Conservation (phyloP, 2,888 invertebrate genomes). For the Spisula subtruncata region DNA sequence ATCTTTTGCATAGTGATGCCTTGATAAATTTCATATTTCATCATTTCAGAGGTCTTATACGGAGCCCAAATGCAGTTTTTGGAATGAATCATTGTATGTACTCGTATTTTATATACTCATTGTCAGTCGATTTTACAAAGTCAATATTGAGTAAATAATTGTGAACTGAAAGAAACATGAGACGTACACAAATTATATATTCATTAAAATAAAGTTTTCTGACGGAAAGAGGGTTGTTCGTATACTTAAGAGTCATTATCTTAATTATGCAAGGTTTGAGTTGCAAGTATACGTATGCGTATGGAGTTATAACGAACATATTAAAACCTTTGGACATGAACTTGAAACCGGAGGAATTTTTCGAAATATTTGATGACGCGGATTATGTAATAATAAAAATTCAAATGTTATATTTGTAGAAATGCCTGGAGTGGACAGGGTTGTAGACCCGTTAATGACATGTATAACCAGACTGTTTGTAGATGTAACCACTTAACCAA, state of each 20-base stretch:
- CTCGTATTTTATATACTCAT: no score
- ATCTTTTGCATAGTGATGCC: not conserved
- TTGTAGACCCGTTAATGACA: not conserved
- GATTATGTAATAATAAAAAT: not conserved
- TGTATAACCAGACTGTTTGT: slow-evolving; percentile 27
- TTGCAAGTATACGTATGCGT: no score
- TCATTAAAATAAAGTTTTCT: no score
- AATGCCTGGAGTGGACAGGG: slow-evolving; percentile 33
- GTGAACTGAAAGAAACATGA: no score
- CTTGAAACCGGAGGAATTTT: not conserved
- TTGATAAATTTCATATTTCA: not conserved
- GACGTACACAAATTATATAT: no score
- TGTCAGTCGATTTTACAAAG: no score
- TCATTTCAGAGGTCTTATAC: slow-evolving; percentile 2
- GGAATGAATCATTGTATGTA: slow-evolving; percentile 30
- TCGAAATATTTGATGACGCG: not conserved
- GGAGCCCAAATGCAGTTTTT: slow-evolving; percentile 30
- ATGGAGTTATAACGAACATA: not conserved
- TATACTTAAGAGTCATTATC: no score
- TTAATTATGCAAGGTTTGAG: no score
- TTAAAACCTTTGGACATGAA: not conserved
- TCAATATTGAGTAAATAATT: no score
- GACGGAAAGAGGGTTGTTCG: no score
- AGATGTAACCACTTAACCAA: slow-evolving; percentile 54
- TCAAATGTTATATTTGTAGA: not conserved